Conservation (phyloP, 2,888 invertebrate genomes). For the Parnassius orleans region DNA sequence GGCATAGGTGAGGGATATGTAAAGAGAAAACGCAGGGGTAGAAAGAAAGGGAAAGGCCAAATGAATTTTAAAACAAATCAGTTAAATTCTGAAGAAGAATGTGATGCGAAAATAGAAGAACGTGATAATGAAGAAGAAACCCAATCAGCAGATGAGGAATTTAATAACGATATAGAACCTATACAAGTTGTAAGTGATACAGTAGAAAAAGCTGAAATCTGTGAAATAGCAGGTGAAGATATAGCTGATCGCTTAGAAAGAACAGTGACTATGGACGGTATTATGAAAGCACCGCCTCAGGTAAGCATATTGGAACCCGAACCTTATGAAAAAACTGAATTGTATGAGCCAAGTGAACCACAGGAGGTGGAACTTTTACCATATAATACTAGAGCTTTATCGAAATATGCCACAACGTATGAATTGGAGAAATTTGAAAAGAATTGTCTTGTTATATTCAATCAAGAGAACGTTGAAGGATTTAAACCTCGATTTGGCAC, state of each 20-base stretch:
- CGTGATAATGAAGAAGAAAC: conserved; percentile 12
- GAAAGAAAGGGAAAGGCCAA: conserved; percentile 13
- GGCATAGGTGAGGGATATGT: conserved; percentile 6
- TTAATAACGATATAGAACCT: background rate
- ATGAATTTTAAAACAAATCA: conserved; percentile 10
- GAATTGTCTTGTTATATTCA: conserved; percentile 59
- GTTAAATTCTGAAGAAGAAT: conserved; percentile 1
- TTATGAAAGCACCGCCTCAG: conserved; percentile 21
- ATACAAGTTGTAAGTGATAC: background rate
- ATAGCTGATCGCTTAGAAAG: conserved; percentile 5
- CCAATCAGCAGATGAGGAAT: background rate
- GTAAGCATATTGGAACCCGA: conserved; percentile 18
- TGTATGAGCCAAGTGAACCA: background rate
- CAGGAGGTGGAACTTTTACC: conserved; percentile 13
- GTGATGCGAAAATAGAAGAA: conserved; percentile 14
- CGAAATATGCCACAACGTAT: conserved; percentile 52
- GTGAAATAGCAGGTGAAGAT: conserved; percentile 13
- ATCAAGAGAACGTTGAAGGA: conserved; percentile 53
- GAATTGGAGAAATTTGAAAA: conserved; percentile 61
- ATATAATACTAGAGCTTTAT: conserved; percentile 43
- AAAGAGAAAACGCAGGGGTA: conserved; percentile 19
- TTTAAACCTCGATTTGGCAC: conserved; percentile 54
- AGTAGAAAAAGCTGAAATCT: background rate
- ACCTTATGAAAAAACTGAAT: conserved; percentile 18
- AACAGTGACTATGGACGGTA: conserved; percentile 15